Conservation (phyloP, 2,888 invertebrate species). For the Adela reaumurella region DNA sequence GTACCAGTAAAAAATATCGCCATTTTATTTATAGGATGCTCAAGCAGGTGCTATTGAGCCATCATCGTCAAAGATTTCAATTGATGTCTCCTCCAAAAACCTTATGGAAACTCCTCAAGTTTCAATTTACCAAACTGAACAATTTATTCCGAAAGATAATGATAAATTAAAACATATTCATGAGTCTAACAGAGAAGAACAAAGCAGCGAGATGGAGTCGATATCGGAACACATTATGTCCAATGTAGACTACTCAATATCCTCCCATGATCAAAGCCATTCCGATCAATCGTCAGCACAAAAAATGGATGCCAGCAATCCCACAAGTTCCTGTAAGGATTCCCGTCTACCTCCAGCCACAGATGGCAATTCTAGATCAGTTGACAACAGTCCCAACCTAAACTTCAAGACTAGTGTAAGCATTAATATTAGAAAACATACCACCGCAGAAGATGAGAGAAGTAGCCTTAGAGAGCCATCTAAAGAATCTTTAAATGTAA, state of each 20-base stretch:
- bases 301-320: slow-evolving; percentile 11
- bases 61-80: no score
- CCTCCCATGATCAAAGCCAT: slow-evolving; percentile 25
- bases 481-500: not conserved
- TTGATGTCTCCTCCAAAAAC: no score
- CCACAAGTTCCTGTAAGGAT: slow-evolving; percentile 18
- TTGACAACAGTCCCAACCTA: not conserved
- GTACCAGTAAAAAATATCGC: no score
- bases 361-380: slow-evolving; percentile 20
- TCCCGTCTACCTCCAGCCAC: slow-evolving; percentile 19
- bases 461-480: not conserved
- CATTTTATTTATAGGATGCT: no score
- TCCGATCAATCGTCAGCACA: slow-evolving; percentile 20
- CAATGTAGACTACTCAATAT: slow-evolving; percentile 29
- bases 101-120: not conserved
- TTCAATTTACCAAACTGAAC: not conserved
- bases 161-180: not conserved
- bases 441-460: no score
- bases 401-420: not conserved
- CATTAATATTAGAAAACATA: not conserved
- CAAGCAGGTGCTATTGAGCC: no score
- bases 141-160: not conserved
- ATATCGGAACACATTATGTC: slow-evolving; percentile 45
- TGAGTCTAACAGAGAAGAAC: not conserved
- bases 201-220: slow-evolving; percentile 32